Conservation (phyloP, 2,113 vertebrate species). For the Pachypanchax playfairii region DNA sequence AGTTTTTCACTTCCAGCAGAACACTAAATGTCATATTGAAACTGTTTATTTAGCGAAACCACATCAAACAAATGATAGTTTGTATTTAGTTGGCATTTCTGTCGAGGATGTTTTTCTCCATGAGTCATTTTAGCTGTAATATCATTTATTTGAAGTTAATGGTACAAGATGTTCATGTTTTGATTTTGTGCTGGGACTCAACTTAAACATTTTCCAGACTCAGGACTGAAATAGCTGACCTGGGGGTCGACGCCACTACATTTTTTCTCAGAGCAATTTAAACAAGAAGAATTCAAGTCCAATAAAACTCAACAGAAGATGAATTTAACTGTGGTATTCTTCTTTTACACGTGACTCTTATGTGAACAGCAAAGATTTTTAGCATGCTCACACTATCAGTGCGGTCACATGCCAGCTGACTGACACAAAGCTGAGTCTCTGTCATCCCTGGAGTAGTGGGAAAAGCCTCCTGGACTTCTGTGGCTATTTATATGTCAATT, state of each 20-base stretch:
- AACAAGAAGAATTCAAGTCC: too few species aligned
- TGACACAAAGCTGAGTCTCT: conserved; percentile 55
- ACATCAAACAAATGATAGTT: not conserved
- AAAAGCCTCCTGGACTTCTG: conserved; percentile 28
- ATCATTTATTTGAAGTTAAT: not conserved
- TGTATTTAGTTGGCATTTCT: too few species aligned
- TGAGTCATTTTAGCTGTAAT: conserved; percentile 2
- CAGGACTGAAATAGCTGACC: not conserved
- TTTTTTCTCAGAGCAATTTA: not conserved
- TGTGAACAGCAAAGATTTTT: not conserved
- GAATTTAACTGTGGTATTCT: not conserved
- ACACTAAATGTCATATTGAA: too few species aligned
- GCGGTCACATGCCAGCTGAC: conserved; percentile 70
- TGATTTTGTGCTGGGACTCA: not conserved
- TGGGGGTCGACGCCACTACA: conserved; percentile 6
- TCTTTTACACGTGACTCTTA: not conserved
- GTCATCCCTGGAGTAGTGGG: conserved; percentile 22
- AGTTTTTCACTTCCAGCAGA: too few species aligned
- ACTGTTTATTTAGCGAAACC: too few species aligned
- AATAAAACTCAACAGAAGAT: conserved; percentile 4
- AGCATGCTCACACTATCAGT: conserved; percentile 30
- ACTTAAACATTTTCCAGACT: not conserved
- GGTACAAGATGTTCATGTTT: not conserved
- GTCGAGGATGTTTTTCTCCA: not conserved
- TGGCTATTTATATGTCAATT: conserved; percentile 11